Conservation (phyloP, 2,113 vertebrate species). For the Orycteropus afer region DNA sequence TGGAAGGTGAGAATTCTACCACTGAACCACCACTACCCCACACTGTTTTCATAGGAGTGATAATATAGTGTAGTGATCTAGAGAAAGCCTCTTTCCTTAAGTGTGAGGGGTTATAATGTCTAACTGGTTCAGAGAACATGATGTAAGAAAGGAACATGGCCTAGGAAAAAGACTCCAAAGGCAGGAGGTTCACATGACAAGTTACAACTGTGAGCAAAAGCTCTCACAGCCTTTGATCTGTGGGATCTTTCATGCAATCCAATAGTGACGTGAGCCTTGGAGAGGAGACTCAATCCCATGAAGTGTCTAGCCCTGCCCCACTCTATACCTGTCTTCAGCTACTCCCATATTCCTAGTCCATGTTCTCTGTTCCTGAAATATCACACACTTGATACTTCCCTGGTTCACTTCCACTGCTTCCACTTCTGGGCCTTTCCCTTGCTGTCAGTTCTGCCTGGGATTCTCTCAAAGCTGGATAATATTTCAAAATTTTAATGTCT, state of each 20-base stretch:
- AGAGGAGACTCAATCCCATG: accelerated
- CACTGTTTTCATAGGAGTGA: neutral
- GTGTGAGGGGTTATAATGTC: neutral
- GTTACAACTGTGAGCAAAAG: neutral
- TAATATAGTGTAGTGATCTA: neutral
- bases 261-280: accelerated
- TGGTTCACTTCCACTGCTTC: neutral
- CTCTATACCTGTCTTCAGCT: too few relatives aligned
- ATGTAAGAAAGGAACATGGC: neutral
- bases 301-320: neutral
- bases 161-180: neutral
- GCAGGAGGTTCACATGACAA: neutral
- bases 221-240: neutral
- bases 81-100: neutral
- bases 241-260: accelerated
- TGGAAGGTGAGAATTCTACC: too few relatives aligned
- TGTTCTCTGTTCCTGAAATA: too few relatives aligned
- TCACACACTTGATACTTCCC: neutral
- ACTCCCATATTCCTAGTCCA: neutral
- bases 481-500: neutral
- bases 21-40: too few relatives aligned
- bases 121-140: neutral
- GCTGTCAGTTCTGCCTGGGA: neutral
- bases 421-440: neutral
- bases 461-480: neutral